These are phyloP conservation scores for Eugnorisma glareosa DNA, from an alignment of 2,888 invertebrate genomes.

Conservation along the genomic window DNA sequence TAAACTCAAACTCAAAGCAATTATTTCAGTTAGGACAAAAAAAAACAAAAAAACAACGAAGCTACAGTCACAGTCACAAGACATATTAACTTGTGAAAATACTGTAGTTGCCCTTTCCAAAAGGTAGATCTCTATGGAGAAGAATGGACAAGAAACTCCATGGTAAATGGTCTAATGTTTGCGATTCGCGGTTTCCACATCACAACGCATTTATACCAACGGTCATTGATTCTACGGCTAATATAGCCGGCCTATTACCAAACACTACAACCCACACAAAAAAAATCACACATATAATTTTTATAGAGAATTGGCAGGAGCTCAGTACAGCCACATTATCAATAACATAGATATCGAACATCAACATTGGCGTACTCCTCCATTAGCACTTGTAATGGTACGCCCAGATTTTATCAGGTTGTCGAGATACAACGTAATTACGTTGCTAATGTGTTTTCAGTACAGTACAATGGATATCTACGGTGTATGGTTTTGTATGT, in stretches of 20 bases:
- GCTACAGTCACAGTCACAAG: too few species aligned
- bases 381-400: slow-evolving; percentile 68
- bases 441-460: slow-evolving; percentile 64
- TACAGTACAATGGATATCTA: slow-evolving; percentile 47
- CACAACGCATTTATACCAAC: background rate
- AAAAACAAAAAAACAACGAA: too few species aligned
- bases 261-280: background rate
- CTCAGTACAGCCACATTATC: slow-evolving; percentile 55
- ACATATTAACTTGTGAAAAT: too few species aligned
- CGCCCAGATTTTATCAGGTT: slow-evolving; percentile 60
- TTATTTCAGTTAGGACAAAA: too few species aligned
- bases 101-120: too few species aligned
- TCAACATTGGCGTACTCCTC: slow-evolving; percentile 52
- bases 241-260: background rate
- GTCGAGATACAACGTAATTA: slow-evolving; percentile 65
- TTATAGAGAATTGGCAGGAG: slow-evolving; percentile 39
- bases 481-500: slow-evolving; percentile 10
- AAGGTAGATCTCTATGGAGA: too few species aligned
- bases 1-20: too few species aligned
- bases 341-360: slow-evolving; percentile 45
- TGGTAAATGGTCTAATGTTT: background rate
- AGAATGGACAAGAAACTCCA: too few species aligned
- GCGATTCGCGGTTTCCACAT: background rate
- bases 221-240: background rate
- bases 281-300: background rate